These are phyloP conservation scores for Helicolenus hilgendorfi DNA, from an alignment of 2,797 vertebrate genomes.

Conservation along the genomic window DNA sequence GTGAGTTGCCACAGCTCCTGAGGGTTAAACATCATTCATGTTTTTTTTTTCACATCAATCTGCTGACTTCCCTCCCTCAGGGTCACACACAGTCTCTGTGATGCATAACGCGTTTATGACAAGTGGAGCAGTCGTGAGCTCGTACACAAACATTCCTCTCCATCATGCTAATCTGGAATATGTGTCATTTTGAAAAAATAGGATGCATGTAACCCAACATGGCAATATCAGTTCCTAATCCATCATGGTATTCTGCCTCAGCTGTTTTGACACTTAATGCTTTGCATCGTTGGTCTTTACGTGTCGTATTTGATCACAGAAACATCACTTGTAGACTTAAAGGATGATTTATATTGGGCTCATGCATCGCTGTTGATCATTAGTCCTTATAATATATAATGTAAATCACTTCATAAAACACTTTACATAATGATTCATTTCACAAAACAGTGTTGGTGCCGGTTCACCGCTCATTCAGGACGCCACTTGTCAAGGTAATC, in stretches of 20 bases:
- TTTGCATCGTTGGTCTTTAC: constrained; percentile 27
- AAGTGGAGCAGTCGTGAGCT: constrained; percentile 15
- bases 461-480: constrained; percentile 55
- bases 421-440: constrained; percentile 13
- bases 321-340: constrained; percentile 8
- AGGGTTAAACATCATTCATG: constrained; percentile 75
- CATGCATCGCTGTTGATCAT: constrained; percentile 18
- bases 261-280: constrained; percentile 30
- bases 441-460: constrained; percentile 2
- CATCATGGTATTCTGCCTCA: constrained; percentile 30
- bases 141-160: constrained; percentile 55
- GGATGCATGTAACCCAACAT: constrained; percentile 20
- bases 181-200: constrained; percentile 40
- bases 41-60: constrained; percentile 68
- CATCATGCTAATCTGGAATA: constrained; percentile 58
- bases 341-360: constrained; percentile 19
- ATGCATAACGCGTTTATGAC: constrained; percentile 71
- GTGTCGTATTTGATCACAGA: constrained; percentile 15
- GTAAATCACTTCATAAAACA: constrained; percentile 26
- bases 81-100: constrained; percentile 64
- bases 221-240: constrained; percentile 31
- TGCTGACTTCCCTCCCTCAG: constrained; percentile 51
- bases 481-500: constrained; percentile 82
- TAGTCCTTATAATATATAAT: background rate
- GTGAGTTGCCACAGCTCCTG: constrained; percentile 29